Evolutionary conservation across 2,797 vertebrate species (phyloP).

Genomic region (Acanthopagrus latus): DNA sequence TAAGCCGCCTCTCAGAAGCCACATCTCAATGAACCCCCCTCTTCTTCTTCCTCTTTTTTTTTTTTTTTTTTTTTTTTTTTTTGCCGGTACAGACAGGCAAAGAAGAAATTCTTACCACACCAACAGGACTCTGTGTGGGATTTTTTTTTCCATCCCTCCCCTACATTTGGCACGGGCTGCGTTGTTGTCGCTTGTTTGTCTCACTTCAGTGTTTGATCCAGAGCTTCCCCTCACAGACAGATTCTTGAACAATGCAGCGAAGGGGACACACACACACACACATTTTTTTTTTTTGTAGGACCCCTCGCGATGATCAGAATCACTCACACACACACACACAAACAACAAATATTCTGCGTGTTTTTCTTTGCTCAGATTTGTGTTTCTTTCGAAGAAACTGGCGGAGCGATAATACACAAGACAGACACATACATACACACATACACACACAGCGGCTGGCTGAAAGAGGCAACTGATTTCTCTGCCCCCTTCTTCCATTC

Average conservation of each 20-base stretch:
- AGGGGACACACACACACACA: conserved; percentile 33
- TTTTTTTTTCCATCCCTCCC: conserved; percentile 1
- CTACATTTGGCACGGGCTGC: conserved; percentile 53
- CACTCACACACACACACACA: neutral
- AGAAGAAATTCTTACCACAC: conserved; percentile 53
- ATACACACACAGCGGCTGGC: conserved; percentile 21
- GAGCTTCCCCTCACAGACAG: conserved; percentile 43
- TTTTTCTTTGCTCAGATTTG: neutral
- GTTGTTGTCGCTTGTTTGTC: conserved; percentile 78
- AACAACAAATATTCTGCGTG: neutral
- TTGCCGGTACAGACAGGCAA: conserved; percentile 20
- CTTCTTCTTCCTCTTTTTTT: neutral
- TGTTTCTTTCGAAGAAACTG: conserved; percentile 52
- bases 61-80: conserved; percentile 32
- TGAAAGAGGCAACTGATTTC: conserved; percentile 38
- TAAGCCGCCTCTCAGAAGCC: conserved; percentile 63
- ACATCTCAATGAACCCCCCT: conserved; percentile 53
- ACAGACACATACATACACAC: too few relatives aligned
- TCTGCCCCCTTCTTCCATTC: conserved; percentile 15
- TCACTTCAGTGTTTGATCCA: conserved; percentile 74
- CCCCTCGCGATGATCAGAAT: conserved; percentile 1
- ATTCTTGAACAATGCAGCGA: conserved; percentile 77
- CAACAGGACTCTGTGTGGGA: conserved; percentile 48
- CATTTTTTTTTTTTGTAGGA: conserved; percentile 23
- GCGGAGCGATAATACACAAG: conserved; percentile 9